These are phyloP conservation scores for Ptychobarbus kaznakovi DNA, from an alignment of 2,797 vertebrate genomes.

Conservation along the genomic window DNA sequence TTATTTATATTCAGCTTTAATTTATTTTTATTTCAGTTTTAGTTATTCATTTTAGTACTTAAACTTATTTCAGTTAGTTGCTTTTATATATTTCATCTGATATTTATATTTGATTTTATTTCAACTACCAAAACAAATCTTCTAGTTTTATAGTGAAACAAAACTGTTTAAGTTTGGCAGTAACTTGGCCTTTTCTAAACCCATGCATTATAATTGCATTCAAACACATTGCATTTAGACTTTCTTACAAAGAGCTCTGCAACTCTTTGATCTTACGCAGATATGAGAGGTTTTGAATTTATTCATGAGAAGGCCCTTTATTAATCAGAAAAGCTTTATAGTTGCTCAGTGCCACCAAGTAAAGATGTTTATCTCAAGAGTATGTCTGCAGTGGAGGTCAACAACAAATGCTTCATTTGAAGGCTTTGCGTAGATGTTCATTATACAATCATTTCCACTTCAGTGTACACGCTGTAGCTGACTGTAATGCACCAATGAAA, in stretches of 20 bases:
- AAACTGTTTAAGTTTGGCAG: not conserved
- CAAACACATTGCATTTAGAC: not conserved
- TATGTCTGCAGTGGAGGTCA: slow-evolving; percentile 8
- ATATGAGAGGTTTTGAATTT: slow-evolving; percentile 2
- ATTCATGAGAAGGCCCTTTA: not conserved
- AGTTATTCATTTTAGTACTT: not conserved
- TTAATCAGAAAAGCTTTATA: slow-evolving; percentile 20
- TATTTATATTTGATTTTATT: not conserved
- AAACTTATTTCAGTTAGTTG: not conserved
- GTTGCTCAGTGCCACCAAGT: not conserved
- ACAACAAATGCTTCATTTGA: slow-evolving; percentile 20
- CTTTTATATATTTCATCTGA: not conserved
- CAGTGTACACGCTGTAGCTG: not conserved
- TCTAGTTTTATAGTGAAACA: not conserved
- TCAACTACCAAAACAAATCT: not conserved
- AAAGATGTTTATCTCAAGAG: slow-evolving; percentile 15
- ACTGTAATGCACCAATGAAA: slow-evolving; percentile 19
- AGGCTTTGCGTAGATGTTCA: slow-evolving; percentile 6
- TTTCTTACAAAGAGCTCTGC: not conserved
- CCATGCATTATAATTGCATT: not conserved
- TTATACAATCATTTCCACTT: slow-evolving; percentile 14
- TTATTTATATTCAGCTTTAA: too few species aligned
- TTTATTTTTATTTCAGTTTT: not conserved
- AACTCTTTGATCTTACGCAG: not conserved
- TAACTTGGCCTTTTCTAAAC: not conserved